Conservation (phyloP, 37 sponge, comb jelly and placozoan genomes). For the Ephydatia muelleri region DNA sequence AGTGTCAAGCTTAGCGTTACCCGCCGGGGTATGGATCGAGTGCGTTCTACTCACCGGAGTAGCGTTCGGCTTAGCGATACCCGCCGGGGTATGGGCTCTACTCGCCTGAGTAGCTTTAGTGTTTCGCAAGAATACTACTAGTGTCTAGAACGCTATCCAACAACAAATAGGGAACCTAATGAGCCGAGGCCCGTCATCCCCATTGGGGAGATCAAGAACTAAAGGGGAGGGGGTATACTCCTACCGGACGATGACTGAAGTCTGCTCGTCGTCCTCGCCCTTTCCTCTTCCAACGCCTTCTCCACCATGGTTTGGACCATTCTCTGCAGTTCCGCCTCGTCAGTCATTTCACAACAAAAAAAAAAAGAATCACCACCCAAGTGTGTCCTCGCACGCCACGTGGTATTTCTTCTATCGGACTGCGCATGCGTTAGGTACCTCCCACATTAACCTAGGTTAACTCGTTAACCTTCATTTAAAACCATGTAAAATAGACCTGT, state of each 20-base stretch:
- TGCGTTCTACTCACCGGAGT: background rate
- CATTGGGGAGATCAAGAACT: background rate
- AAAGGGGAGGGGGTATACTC: background rate
- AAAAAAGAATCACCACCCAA: no score
- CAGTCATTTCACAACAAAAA: no score
- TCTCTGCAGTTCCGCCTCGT: no score
- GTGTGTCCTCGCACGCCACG: no score
- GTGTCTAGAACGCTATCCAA: background rate
- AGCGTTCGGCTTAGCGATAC: background rate
- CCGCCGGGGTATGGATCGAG: background rate
- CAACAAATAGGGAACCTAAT: background rate
- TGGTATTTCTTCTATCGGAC: no score
- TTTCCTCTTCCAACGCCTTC: no score
- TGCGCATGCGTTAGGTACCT: no score
- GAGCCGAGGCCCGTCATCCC: conserved; percentile 1
- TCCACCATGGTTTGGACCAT: no score
- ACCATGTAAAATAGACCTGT: no score
- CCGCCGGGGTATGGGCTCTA: background rate
- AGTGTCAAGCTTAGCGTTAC: background rate
- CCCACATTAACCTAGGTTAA: no score
- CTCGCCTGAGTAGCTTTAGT: background rate
- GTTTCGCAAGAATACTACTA: background rate
- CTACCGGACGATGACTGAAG: background rate
- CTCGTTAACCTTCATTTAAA: no score
- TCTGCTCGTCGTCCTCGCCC: no score